Conservation (phyloP, 2,888 invertebrate genomes). For the Lithophane socia region DNA sequence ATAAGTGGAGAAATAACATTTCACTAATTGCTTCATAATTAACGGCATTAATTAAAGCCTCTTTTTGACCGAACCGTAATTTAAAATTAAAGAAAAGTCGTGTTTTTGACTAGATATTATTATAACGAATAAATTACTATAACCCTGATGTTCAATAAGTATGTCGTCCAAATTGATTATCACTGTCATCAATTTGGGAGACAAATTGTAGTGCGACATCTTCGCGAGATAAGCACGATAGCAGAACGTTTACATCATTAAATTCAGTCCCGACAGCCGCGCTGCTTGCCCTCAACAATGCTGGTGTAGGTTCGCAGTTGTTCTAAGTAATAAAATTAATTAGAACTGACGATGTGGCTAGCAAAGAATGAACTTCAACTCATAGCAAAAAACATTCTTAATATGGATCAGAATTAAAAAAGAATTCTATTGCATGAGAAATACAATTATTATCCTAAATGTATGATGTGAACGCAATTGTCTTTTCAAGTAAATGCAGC, state of each 20-base stretch:
- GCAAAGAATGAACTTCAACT: neutral
- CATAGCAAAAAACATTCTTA: neutral
- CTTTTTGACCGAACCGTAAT: neutral
- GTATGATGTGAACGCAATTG: neutral
- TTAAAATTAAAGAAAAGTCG: neutral
- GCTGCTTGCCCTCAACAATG: neutral
- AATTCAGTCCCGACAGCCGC: neutral
- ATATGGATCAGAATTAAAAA: neutral
- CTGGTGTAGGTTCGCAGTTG: neutral
- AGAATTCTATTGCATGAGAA: neutral
- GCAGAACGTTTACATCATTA: neutral
- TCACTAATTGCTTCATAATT: neutral
- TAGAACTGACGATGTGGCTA: neutral
- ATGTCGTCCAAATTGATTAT: slow-evolving; percentile 17
- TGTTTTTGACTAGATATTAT: neutral
- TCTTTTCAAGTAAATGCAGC: neutral
- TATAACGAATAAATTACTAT: neutral
- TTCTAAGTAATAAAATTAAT: neutral
- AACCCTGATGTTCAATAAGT: neutral
- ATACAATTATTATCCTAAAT: neutral
- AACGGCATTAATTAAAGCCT: neutral
- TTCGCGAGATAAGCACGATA: neutral
- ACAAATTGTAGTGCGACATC: slow-evolving; percentile 8
- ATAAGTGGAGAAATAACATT: slow-evolving; percentile 16
- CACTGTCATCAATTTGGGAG: slow-evolving; percentile 14